Percentiles rank a stretch among this genome's conserved stretches.
Evolutionary conservation across 2,888 invertebrate genomes (phyloP).

Genomic region (Pollenia amentaria): DNA sequence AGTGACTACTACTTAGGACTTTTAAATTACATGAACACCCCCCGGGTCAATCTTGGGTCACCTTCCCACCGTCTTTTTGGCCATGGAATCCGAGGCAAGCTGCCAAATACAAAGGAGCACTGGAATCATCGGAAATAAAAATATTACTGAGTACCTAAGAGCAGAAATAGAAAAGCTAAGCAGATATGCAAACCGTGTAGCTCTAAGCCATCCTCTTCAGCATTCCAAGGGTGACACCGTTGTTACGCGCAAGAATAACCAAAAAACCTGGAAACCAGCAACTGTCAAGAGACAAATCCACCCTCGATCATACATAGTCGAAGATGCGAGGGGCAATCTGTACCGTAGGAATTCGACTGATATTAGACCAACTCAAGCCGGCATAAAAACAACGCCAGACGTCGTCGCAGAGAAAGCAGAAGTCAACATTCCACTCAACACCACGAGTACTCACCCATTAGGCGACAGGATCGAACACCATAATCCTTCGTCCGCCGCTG

Average conservation of each 20-base stretch:
- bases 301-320: too few species aligned
- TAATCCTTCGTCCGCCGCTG: neutral
- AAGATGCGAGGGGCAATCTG: too few species aligned
- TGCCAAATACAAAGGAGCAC: neutral
- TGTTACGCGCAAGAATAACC: too few species aligned
- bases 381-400: too few species aligned
- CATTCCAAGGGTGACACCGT: too few species aligned
- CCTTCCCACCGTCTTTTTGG: constrained; percentile 34
- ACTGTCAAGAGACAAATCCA: too few species aligned
- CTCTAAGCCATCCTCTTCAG: neutral
- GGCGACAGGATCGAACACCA: neutral
- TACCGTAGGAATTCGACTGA: too few species aligned
- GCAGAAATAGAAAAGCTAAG: constrained; percentile 15
- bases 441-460: neutral
- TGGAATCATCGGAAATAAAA: neutral
- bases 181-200: constrained; percentile 19
- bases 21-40: constrained; percentile 50
- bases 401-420: neutral
- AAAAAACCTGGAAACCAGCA: too few species aligned
- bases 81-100: neutral
- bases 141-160: neutral
- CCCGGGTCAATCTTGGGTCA: constrained; percentile 27
- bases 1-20: constrained; percentile 42
- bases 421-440: neutral
- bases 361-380: too few species aligned